phyloP scores from a whole-genome alignment of 2,113 vertebrate genomes.

The Chloroceryle aenea region DNA sequence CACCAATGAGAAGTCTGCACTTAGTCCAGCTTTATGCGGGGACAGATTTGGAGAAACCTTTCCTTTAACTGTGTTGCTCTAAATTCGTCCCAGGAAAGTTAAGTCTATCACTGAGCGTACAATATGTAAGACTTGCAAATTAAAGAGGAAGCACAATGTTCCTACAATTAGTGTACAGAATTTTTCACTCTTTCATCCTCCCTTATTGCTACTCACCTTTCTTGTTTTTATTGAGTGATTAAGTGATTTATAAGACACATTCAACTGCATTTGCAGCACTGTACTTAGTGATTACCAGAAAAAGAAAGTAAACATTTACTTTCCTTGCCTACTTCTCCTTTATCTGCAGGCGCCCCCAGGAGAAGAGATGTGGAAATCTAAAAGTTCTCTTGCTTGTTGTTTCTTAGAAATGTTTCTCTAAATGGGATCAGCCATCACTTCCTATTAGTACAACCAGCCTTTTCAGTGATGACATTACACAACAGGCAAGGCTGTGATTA shows the following conservation, averaged over 20 bases:
- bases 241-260: conserved; percentile 44
- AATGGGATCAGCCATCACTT: conserved; percentile 77
- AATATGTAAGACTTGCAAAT: neutral
- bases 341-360: conserved; percentile 21
- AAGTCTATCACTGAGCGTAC: neutral
- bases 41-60: neutral
- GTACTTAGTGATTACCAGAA: neutral
- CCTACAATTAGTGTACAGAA: neutral
- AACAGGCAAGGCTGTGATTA: conserved; percentile 52
- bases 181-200: conserved; percentile 10
- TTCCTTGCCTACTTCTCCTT: conserved; percentile 1
- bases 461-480: conserved; percentile 64
- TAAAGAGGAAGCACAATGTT: neutral
- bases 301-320: conserved; percentile 31
- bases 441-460: conserved; percentile 73
- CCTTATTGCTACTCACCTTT: neutral
- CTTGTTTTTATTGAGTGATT: conserved; percentile 30
- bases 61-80: neutral
- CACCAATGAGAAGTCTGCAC: neutral
- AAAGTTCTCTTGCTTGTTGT: conserved; percentile 48
- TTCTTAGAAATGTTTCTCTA: conserved; percentile 52
- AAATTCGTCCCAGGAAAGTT: neutral
- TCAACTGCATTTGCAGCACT: conserved; percentile 2
- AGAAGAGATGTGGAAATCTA: conserved; percentile 44
- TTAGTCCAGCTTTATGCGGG: neutral